A percentile compares a stretch with the other conserved stretches of the same genome.
These are phyloP conservation scores for Podarcis cretensis DNA, from an alignment of 2,113 vertebrate genomes.

Conservation along the genomic window DNA sequence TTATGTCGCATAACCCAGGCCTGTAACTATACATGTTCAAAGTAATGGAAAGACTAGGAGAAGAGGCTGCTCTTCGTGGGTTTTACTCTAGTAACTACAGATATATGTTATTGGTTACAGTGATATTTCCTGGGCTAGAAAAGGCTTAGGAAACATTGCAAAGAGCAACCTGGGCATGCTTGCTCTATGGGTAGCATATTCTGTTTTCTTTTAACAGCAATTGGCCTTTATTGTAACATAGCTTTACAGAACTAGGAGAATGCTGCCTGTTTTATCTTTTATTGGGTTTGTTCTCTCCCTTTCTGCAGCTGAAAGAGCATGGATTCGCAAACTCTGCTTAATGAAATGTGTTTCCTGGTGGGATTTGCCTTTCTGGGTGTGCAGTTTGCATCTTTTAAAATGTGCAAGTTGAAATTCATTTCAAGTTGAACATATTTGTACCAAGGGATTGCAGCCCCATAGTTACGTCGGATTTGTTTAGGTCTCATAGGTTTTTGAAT, in stretches of 20 bases:
- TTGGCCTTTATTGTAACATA: neutral
- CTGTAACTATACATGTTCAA: neutral
- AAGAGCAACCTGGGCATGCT: accelerated
- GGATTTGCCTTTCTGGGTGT: neutral
- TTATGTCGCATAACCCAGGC: neutral
- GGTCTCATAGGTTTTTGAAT: conserved; percentile 36
- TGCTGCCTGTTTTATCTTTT: neutral
- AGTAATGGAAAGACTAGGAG: neutral
- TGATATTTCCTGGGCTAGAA: neutral
- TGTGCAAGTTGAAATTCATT: conserved; percentile 10
- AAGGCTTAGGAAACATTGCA: neutral
- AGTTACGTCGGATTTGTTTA: conserved; percentile 28
- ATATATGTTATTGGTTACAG: neutral
- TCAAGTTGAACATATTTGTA: neutral
- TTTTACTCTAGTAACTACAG: neutral
- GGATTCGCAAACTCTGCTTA: neutral
- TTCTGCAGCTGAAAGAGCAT: conserved; percentile 1
- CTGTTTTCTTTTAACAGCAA: accelerated
- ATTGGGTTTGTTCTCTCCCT: neutral
- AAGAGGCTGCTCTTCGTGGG: neutral
- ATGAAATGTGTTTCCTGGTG: neutral
- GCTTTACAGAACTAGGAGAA: accelerated
- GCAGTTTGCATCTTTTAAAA: neutral
- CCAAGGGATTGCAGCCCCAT: neutral
- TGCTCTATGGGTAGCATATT: neutral